Conservation (phyloP, 2,888 invertebrate genomes). For the Mesorhabditis belari region DNA sequence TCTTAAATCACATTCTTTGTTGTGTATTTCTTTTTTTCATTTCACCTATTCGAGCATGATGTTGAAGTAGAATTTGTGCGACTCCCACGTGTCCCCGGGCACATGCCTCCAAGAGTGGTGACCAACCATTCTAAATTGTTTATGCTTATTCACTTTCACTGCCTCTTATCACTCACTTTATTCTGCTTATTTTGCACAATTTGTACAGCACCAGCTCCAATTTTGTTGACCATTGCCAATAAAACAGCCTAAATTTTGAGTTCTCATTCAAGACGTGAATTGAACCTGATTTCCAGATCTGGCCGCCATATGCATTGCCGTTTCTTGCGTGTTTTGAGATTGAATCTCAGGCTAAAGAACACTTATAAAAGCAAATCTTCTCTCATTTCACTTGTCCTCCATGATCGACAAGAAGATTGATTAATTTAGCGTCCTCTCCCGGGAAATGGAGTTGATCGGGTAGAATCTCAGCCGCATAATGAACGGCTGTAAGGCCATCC, state of each 20-base stretch:
- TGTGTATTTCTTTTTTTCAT: background rate
- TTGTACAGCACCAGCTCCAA: conserved; percentile 81
- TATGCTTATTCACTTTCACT: too few relatives aligned
- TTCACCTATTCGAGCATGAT: conserved; percentile 80
- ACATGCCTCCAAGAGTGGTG: conserved; percentile 89
- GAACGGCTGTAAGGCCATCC: conserved; percentile 87
- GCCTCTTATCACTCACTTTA: conserved; percentile 62
- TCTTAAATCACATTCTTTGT: conserved; percentile 59
- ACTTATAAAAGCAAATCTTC: background rate
- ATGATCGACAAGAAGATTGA: conserved; percentile 78
- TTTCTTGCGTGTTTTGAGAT: conserved; percentile 70
- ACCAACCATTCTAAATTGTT: conserved; percentile 69
- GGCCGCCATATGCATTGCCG: conserved; percentile 90
- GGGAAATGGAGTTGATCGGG: conserved; percentile 72
- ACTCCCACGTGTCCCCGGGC: conserved; percentile 90
- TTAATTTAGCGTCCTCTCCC: conserved; percentile 73
- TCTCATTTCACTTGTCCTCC: conserved; percentile 71
- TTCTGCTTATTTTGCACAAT: conserved; percentile 88
- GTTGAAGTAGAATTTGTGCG: conserved; percentile 68
- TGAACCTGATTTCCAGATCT: conserved; percentile 79
- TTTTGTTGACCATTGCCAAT: conserved; percentile 83
- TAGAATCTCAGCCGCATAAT: conserved; percentile 83
- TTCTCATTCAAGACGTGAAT: background rate
- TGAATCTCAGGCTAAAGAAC: conserved; percentile 25
- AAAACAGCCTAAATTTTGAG: conserved; percentile 70